A percentile compares a stretch with the other conserved stretches of the same genome.
phyloP scores from a whole-genome alignment of 2,888 invertebrate genomes.

The Nysson spinosus region DNA sequence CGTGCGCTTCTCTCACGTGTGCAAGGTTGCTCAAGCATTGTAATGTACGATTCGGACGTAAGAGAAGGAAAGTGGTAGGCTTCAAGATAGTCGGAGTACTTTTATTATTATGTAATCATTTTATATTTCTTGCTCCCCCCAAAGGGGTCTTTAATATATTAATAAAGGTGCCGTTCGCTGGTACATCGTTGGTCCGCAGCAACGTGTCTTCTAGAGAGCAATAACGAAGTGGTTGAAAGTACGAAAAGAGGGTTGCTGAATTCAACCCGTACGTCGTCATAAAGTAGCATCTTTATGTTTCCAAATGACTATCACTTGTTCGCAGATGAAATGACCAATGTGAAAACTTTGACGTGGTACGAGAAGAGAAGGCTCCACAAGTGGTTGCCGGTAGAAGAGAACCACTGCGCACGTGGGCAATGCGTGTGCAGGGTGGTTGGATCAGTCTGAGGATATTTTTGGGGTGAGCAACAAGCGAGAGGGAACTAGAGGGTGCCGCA shows the following conservation, averaged over 20 bases:
- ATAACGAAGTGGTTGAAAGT: too few relatives aligned
- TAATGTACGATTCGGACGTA: constrained; percentile 22
- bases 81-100: neutral
- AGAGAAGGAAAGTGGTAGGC: constrained; percentile 2
- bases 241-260: too few relatives aligned
- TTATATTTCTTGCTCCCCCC: too few relatives aligned
- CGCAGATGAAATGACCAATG: neutral
- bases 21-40: constrained; percentile 68
- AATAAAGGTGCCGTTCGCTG: too few relatives aligned
- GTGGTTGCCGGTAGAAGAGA: constrained; percentile 56
- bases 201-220: too few relatives aligned
- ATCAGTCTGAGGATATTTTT: constrained; percentile 61
- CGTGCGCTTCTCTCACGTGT: constrained; percentile 55
- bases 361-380: constrained; percentile 46
- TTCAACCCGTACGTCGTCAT: too few relatives aligned
- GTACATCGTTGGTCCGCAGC: too few relatives aligned
- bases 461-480: constrained; percentile 63
- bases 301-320: too few relatives aligned
- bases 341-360: neutral
- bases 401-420: constrained; percentile 61
- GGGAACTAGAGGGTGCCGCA: constrained; percentile 65
- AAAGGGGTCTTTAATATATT: too few relatives aligned
- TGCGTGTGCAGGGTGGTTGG: constrained; percentile 60
- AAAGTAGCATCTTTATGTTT: too few relatives aligned
- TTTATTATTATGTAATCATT: neutral